Evolutionary conservation across 1,140 invertebrate genomes (phyloP).

Genomic region (Anastrepha obliqua): DNA sequence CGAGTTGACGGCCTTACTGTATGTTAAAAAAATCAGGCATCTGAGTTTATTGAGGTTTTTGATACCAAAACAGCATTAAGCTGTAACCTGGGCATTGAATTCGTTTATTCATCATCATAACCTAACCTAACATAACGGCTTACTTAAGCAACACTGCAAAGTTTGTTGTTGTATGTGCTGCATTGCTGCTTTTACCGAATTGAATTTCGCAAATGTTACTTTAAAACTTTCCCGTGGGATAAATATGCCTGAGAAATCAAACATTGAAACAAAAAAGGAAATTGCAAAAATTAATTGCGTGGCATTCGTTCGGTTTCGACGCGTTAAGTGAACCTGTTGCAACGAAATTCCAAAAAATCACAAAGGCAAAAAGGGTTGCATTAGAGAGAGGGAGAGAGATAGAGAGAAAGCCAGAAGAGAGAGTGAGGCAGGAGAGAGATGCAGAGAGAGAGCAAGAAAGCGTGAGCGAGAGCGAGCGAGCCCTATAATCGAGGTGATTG

Average conservation of each 20-base stretch:
- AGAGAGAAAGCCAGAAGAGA: background rate
- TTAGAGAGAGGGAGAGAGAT: background rate
- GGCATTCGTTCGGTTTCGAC: background rate
- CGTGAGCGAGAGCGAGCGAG: no score
- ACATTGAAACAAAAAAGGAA: background rate
- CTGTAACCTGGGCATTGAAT: no score
- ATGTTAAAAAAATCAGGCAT: no score
- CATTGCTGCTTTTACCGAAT: no score
- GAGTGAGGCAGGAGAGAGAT: background rate
- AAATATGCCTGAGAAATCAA: background rate
- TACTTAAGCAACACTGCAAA: no score
- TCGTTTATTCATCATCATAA: no score
- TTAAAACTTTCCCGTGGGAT: background rate
- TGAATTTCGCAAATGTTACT: no score
- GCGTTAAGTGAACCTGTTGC: conserved; percentile 41
- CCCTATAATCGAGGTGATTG: background rate
- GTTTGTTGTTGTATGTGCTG: no score
- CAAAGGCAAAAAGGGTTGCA: background rate
- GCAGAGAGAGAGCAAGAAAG: background rate
- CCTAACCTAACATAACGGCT: no score
- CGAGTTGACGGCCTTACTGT: no score
- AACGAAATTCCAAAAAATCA: background rate
- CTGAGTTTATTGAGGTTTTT: no score
- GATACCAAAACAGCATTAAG: no score
- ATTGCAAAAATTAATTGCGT: background rate